Conservation (phyloP, 2,113 vertebrate genomes). For the Platichthys stellatus region DNA sequence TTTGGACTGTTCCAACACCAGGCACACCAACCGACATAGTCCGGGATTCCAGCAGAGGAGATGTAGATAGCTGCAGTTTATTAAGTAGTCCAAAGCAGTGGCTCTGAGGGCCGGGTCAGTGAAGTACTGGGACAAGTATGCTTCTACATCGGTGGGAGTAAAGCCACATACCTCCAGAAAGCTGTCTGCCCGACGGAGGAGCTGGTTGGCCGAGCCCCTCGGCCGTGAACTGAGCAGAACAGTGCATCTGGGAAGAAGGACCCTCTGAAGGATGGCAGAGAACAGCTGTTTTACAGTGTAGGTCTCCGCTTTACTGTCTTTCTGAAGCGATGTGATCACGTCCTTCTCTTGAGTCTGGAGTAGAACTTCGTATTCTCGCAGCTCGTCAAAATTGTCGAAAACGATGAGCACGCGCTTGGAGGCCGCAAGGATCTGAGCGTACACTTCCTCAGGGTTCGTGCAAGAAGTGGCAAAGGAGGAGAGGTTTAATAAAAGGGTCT, state of each 20-base stretch:
- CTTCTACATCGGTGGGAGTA: constrained; percentile 79
- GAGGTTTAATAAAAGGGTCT: constrained; percentile 83
- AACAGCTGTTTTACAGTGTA: constrained; percentile 83
- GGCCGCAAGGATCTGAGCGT: constrained; percentile 80
- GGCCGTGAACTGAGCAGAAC: constrained; percentile 87
- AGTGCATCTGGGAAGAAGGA: constrained; percentile 87
- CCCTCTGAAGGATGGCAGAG: constrained; percentile 86
- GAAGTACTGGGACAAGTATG: constrained; percentile 85
- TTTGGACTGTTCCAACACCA: constrained; percentile 76
- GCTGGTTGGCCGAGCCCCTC: constrained; percentile 83
- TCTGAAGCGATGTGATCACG: constrained; percentile 30
- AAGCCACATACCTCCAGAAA: constrained; percentile 88
- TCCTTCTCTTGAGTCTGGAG: constrained; percentile 74
- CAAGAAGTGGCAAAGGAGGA: constrained; percentile 64
- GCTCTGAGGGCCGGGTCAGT: constrained; percentile 38
- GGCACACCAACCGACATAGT: constrained; percentile 86
- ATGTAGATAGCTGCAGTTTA: constrained; percentile 76
- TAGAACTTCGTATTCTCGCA: constrained; percentile 82
- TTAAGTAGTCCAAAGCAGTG: constrained; percentile 74
- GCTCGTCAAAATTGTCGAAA: constrained; percentile 91
- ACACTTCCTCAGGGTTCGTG: constrained; percentile 74
- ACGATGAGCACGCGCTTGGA: constrained; percentile 87
- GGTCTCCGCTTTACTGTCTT: constrained; percentile 46
- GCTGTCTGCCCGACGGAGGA: constrained; percentile 84
- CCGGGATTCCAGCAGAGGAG: constrained; percentile 87